phyloP scores from a whole-genome alignment of 2,113 vertebrate species.

The Elaphurus davidianus region DNA sequence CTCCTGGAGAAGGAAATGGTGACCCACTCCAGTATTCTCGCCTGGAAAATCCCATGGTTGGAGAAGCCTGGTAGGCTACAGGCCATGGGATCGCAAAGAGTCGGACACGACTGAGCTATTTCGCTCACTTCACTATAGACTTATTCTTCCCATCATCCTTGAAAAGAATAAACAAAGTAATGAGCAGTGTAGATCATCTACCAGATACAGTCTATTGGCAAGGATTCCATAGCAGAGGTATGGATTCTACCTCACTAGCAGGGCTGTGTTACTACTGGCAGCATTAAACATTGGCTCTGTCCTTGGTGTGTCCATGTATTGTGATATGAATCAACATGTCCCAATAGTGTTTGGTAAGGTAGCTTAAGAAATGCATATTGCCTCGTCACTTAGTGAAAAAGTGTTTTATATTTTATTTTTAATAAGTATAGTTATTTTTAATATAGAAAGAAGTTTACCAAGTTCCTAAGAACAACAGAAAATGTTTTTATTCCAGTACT shows the following conservation, averaged over 20 bases:
- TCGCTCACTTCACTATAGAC: neutral
- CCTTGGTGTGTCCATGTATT: neutral
- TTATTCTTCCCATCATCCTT: neutral
- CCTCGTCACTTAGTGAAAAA: neutral
- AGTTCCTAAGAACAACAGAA: neutral
- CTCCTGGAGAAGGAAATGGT: too few species aligned
- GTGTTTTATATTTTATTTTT: neutral
- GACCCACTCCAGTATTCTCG: too few species aligned
- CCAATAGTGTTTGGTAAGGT: neutral
- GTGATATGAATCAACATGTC: neutral
- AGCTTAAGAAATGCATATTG: neutral
- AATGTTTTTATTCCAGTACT: neutral
- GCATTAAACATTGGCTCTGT: neutral
- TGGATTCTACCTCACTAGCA: neutral
- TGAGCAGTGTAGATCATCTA: neutral
- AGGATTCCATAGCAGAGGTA: neutral
- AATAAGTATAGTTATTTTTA: neutral
- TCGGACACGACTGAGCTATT: too few species aligned
- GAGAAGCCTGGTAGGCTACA: too few species aligned
- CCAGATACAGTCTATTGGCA: slow-evolving; percentile 1
- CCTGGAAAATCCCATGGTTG: too few species aligned
- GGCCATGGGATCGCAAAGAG: too few species aligned
- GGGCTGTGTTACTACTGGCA: neutral
- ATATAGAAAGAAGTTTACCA: neutral
- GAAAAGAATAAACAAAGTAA: slow-evolving; percentile 21